These are phyloP conservation scores for Patiria miniata DNA, from an alignment of 35 echinoderm and acorn worm genomes.

Conservation along the genomic window DNA sequence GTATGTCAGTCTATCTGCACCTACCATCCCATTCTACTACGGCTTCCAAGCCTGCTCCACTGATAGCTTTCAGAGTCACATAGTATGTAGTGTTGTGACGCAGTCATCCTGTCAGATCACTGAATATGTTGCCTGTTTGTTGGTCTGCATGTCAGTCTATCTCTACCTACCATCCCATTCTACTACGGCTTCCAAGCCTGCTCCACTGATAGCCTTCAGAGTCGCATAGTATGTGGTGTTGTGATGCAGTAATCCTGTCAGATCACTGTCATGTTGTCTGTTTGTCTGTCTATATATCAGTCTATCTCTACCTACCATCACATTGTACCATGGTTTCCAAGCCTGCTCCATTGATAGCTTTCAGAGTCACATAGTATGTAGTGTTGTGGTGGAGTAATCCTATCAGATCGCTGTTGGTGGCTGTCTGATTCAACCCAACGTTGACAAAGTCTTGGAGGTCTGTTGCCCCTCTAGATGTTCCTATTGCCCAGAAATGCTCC, in stretches of 20 bases:
- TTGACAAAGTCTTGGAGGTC: slow-evolving; percentile 51
- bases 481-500: slow-evolving; percentile 56
- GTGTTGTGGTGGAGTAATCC: slow-evolving; percentile 23
- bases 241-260: too few relatives aligned
- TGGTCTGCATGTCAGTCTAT: too few relatives aligned
- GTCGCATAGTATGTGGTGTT: too few relatives aligned
- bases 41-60: too few relatives aligned
- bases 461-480: slow-evolving; percentile 30
- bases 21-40: not conserved
- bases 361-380: slow-evolving; percentile 54
- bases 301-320: not conserved
- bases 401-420: not conserved
- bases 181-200: not conserved
- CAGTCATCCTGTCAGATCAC: too few relatives aligned
- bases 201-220: too few relatives aligned
- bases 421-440: slow-evolving; percentile 32
- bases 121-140: not conserved
- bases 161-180: not conserved
- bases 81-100: too few relatives aligned
- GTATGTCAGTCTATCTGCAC: not conserved
- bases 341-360: slow-evolving; percentile 44
- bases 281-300: too few relatives aligned
- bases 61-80: too few relatives aligned
- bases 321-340: slow-evolving; percentile 24
- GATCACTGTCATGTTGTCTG: too few relatives aligned